A percentile compares a stretch with the other conserved stretches of the same genome.
Conservation (phyloP, 1,140 invertebrate species). For the Pseudomyrmex gracilis region DNA sequence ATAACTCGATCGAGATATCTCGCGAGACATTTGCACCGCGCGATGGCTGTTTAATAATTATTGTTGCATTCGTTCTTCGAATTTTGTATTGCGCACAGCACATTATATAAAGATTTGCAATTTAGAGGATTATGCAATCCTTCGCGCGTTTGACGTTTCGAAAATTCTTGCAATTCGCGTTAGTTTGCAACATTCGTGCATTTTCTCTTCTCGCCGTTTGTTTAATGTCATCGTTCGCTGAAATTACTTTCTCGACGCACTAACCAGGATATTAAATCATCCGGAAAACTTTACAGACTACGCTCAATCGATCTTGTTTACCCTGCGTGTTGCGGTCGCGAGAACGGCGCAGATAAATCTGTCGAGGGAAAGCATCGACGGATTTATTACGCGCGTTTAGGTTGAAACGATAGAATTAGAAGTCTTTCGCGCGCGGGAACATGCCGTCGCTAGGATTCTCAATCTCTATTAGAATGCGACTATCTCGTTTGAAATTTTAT, state of each 20-base stretch:
- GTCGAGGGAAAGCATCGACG: constrained; percentile 33
- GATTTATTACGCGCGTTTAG: constrained; percentile 56
- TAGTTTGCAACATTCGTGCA: constrained; percentile 3
- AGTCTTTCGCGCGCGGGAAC: constrained; percentile 15
- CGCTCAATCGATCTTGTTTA: constrained; percentile 61
- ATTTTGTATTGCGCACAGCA: background rate
- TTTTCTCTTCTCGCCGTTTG: constrained; percentile 1
- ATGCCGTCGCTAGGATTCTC: constrained; percentile 19
- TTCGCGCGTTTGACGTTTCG: background rate
- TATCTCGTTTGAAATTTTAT: background rate
- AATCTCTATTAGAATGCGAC: constrained; percentile 12
- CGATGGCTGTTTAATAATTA: constrained; percentile 39
- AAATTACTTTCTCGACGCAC: constrained; percentile 42
- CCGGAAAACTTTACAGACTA: constrained; percentile 56
- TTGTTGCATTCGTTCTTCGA: background rate
- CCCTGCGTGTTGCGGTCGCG: constrained; percentile 52
- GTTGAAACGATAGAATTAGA: constrained; percentile 48
- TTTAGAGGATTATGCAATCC: background rate
- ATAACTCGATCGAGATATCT: constrained; percentile 34
- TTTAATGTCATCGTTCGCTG: constrained; percentile 40
- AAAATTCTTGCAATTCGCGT: constrained; percentile 31
- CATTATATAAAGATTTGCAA: no score
- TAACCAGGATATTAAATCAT: constrained; percentile 62
- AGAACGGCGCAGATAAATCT: constrained; percentile 54
- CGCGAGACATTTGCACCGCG: constrained; percentile 21